These are phyloP conservation scores for Cydia strobilella DNA, from an alignment of 1,140 invertebrate genomes.

Conservation along the genomic window DNA sequence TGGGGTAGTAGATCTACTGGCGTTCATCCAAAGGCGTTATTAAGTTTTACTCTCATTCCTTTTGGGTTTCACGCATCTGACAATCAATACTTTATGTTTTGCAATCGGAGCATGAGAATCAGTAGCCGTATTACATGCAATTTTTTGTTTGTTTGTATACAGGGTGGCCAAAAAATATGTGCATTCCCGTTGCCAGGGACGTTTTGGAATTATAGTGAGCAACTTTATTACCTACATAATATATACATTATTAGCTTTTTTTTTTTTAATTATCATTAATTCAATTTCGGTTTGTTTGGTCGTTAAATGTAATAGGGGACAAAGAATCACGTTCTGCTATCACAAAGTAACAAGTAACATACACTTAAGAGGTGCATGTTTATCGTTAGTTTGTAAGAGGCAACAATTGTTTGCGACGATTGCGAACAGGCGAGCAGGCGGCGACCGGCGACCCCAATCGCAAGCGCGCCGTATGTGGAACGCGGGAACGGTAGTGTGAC, in stretches of 20 bases:
- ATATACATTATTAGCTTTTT: background rate
- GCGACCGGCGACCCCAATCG: slow-evolving; percentile 50
- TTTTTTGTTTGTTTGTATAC: background rate
- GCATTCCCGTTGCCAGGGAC: too few species aligned
- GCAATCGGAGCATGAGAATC: background rate
- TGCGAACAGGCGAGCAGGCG: slow-evolving; percentile 33
- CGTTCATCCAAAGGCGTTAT: slow-evolving; percentile 22
- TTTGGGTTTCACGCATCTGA: slow-evolving; percentile 1
- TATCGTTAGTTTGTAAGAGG: slow-evolving; percentile 35
- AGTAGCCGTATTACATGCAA: background rate
- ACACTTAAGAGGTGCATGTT: slow-evolving; percentile 39
- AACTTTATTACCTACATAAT: too few species aligned
- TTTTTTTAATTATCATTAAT: background rate
- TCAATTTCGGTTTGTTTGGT: background rate
- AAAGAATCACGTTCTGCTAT: background rate
- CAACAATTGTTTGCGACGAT: slow-evolving; percentile 31
- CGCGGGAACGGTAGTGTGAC: slow-evolving; percentile 59
- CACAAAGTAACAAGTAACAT: slow-evolving; percentile 23
- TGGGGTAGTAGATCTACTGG: slow-evolving; percentile 40
- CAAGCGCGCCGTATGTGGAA: slow-evolving; percentile 55
- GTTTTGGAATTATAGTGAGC: too few species aligned
- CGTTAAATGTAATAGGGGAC: slow-evolving; percentile 7
- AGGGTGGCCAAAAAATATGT: too few species aligned
- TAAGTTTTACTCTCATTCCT: slow-evolving; percentile 15
- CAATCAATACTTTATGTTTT: slow-evolving; percentile 22